These are phyloP conservation scores for Ageneiosus marmoratus DNA, from an alignment of 2,113 vertebrate genomes.

Conservation along the genomic window DNA sequence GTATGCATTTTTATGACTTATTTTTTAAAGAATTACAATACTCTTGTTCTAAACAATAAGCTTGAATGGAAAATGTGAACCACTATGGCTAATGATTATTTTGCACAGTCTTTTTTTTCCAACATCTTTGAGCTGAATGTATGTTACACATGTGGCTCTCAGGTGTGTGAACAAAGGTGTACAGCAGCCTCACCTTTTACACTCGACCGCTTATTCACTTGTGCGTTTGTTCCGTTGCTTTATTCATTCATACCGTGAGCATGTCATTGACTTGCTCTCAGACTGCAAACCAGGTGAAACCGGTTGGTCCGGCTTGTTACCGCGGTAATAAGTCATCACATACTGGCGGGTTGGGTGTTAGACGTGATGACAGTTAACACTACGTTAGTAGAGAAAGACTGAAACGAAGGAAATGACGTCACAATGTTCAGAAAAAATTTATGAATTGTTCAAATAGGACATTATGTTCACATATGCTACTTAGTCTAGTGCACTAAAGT, in stretches of 20 bases:
- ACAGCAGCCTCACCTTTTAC: constrained; percentile 18
- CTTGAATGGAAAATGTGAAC: constrained; percentile 5
- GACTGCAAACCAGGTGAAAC: background rate
- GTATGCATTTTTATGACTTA: background rate
- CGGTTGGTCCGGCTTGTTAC: constrained; percentile 16
- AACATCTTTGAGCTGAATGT: constrained; percentile 17
- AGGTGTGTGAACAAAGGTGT: constrained; percentile 17
- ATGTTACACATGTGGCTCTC: background rate
- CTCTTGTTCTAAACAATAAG: background rate
- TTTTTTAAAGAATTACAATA: background rate
- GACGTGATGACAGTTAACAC: constrained; percentile 10
- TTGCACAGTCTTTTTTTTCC: background rate
- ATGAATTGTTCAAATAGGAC: background rate
- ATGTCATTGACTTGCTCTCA: constrained; percentile 13
- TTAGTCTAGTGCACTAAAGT: background rate
- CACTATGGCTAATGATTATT: background rate
- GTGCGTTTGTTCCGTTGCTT: constrained; percentile 28
- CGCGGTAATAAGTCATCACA: constrained; percentile 1
- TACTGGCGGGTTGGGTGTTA: background rate
- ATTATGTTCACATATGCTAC: background rate
- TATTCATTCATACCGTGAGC: constrained; percentile 16
- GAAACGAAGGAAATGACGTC: background rate
- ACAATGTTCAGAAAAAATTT: background rate
- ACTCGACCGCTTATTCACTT: constrained; percentile 15
- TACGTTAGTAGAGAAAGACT: background rate